Conservation (phyloP, 2,888 invertebrate species). For the Drosophila phalerata region DNA sequence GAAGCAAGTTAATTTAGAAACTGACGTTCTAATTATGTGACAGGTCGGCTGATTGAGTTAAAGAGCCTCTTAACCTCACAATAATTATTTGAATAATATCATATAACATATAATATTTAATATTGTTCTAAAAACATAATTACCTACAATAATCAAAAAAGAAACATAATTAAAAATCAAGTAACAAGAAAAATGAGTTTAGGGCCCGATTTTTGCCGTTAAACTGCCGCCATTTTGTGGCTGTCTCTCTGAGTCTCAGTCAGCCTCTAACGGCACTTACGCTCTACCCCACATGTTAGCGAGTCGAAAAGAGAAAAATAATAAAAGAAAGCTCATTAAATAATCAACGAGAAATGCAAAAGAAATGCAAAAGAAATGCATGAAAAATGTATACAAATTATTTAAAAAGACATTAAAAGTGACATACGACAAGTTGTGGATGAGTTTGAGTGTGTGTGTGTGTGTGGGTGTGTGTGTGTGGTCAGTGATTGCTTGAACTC, state of each 20-base stretch:
- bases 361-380: slow-evolving; percentile 3
- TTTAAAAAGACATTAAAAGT: slow-evolving; percentile 77
- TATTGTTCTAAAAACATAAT: no score
- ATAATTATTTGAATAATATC: no score
- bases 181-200: not conserved
- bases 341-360: slow-evolving; percentile 7
- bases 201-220: not conserved
- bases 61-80: no score
- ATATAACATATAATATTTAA: no score
- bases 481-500: slow-evolving; percentile 60
- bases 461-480: slow-evolving; percentile 16
- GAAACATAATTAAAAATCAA: not conserved
- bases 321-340: slow-evolving; percentile 46
- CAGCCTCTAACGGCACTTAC: slow-evolving; percentile 47
- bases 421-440: slow-evolving; percentile 38
- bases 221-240: slow-evolving; percentile 54
- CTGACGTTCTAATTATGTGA: no score
- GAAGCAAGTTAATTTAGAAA: no score
- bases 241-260: not conserved
- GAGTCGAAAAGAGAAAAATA: not conserved
- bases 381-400: slow-evolving; percentile 43
- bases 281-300: not conserved
- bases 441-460: not conserved
- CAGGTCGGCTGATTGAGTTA: no score
- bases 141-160: no score